Evolutionary conservation across 2,113 vertebrate species (phyloP), one percentile per base, ranked within the genome.

Genomic region (Conger conger): DNA sequence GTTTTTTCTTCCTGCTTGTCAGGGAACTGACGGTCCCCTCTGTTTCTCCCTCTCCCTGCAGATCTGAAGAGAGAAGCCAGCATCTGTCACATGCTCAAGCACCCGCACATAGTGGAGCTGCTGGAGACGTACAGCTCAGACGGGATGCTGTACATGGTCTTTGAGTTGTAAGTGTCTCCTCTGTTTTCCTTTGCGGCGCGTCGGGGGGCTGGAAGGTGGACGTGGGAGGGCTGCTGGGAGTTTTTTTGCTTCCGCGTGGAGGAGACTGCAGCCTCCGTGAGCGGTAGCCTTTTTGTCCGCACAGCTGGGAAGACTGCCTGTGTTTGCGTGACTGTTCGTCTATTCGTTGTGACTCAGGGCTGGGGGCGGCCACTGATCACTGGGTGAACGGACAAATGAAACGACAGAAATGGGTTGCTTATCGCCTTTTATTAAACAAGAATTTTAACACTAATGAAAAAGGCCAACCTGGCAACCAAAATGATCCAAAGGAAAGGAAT

Each of bases 71-170:
- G 98, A 85, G 98, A 99, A 96, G 98, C 98, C 93, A 99, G 98
- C 92, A 99, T 99, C 94, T 99, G 97, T 95, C 98, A 99, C 94
- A 99, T 99, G 98, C 97, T 99, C 92, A 99, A 99, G 90, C 98
- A 99, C 92, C 97, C 98, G 81, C 98, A 99, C 93, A 99, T 99
- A 88, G 98, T 99, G 87, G 98, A 99, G 91, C 95, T 99, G 78
- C 92, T 99, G 94, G 98, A 99, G 93, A 99, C 93, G 4, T 96
- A 97, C 94, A 98, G 97, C 94, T 98, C 97, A 2, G 97, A 99
- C 93, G 96, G 96, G 92, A 98, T 98, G 97, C 96, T 99, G 91
- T 97, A 97, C 92, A 97, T 99, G 96, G 97, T 94, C 30, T 93
- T 93, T 83, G 91, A 91, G 93, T 94, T 97, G 98, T 99, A 96